A percentile compares a stretch with the other conserved stretches of the same genome.
Evolutionary conservation across 2,797 vertebrate genomes (phyloP).

Genomic region (Bucorvus abyssinicus): DNA sequence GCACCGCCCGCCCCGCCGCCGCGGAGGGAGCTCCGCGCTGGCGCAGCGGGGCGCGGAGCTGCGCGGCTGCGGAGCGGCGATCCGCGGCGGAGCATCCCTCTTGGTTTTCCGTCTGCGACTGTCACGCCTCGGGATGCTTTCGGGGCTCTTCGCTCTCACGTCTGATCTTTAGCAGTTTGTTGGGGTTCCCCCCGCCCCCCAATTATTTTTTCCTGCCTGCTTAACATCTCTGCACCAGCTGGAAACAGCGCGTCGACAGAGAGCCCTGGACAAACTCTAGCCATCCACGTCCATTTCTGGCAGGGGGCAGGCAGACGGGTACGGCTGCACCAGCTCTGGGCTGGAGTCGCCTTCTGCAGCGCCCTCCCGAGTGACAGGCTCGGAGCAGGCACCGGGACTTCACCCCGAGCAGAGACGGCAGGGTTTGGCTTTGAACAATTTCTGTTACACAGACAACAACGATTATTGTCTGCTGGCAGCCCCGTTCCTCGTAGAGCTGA

Average conservation of each 20-base stretch:
- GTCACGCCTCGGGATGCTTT: fast-evolving
- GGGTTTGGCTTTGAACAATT: constrained; percentile 16
- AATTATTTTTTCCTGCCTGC: neutral
- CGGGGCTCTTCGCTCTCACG: fast-evolving
- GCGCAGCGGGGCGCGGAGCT: neutral
- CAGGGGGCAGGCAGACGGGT: neutral
- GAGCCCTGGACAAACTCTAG: neutral
- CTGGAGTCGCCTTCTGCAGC: neutral
- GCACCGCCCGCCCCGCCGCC: neutral
- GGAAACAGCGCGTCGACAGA: fast-evolving
- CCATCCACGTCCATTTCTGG: neutral
- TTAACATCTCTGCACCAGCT: neutral
- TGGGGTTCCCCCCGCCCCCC: no score
- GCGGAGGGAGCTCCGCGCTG: neutral
- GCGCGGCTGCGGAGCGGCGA: no score
- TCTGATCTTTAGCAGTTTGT: fast-evolving
- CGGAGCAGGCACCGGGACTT: neutral
- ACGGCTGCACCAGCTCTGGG: fast-evolving
- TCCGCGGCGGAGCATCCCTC: no score
- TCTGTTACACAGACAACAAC: neutral
- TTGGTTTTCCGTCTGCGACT: fast-evolving
- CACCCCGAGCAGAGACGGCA: neutral
- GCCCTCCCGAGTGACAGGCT: neutral
- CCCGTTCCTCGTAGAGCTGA: neutral
- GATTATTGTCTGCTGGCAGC: neutral